Evolutionary conservation across 2,888 invertebrate species (phyloP).

Genomic region (Griposia aprilina): DNA sequence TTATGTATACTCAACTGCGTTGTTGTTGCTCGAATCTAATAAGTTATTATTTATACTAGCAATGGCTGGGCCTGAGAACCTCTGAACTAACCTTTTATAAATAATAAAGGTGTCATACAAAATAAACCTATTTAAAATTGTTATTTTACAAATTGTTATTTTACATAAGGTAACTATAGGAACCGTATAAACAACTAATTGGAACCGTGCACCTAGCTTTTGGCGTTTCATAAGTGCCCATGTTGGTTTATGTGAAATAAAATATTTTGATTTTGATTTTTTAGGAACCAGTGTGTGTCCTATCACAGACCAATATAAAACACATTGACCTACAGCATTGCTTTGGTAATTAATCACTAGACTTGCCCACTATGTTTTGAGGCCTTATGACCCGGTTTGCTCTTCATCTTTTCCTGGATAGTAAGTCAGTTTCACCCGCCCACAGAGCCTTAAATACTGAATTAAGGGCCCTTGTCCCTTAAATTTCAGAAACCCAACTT

Average conservation of each 20-base stretch:
- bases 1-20: neutral
- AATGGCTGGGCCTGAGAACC: neutral
- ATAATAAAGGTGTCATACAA: neutral
- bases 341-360: neutral
- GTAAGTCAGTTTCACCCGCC: too few relatives aligned
- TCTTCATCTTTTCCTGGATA: neutral
- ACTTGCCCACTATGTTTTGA: neutral
- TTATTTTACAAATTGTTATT: too few relatives aligned
- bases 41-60: neutral
- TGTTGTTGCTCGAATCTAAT: neutral
- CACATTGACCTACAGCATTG: neutral
- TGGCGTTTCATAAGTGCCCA: too few relatives aligned
- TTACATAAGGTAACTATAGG: neutral
- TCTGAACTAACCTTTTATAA: neutral
- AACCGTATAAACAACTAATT: too few relatives aligned
- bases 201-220: too few relatives aligned
- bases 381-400: neutral
- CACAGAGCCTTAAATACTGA: neutral
- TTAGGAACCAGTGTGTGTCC: neutral
- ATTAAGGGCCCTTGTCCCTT: neutral
- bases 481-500: constrained; percentile 27
- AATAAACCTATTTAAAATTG: too few relatives aligned
- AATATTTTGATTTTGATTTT: too few relatives aligned
- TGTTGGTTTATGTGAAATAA: too few relatives aligned
- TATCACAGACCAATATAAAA: neutral